Evolutionary conservation across 2,888 invertebrate species (phyloP).

Genomic region (Petrolisthes manimaculis): DNA sequence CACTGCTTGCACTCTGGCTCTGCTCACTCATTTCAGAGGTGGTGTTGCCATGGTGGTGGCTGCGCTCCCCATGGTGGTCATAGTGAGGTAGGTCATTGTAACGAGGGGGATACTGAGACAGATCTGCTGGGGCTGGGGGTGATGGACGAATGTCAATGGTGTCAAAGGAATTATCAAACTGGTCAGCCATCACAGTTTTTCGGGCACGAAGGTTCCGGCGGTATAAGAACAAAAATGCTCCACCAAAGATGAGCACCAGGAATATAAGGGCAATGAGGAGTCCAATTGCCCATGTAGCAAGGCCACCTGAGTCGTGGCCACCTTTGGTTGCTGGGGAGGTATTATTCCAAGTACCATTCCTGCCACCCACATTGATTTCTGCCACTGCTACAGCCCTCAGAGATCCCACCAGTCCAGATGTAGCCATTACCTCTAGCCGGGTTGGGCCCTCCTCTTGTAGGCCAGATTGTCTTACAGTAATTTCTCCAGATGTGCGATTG

Average conservation of each 20-base stretch:
- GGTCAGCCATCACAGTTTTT: slow-evolving; percentile 74
- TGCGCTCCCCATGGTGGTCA: slow-evolving; percentile 66
- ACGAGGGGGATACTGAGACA: slow-evolving; percentile 84
- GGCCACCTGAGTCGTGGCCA: slow-evolving; percentile 74
- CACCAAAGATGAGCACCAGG: slow-evolving; percentile 84
- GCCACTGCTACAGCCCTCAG: slow-evolving; percentile 87
- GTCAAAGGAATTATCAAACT: slow-evolving; percentile 91
- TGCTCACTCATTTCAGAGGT: slow-evolving; percentile 94
- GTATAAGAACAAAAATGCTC: slow-evolving; percentile 86
- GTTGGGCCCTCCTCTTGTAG: slow-evolving; percentile 57
- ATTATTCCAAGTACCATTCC: slow-evolving; percentile 75
- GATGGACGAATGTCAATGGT: slow-evolving; percentile 80
- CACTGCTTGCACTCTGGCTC: slow-evolving; percentile 95
- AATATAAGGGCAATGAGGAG: slow-evolving; percentile 85
- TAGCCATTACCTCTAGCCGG: slow-evolving; percentile 78
- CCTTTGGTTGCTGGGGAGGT: slow-evolving; percentile 75
- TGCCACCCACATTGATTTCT: slow-evolving; percentile 80
- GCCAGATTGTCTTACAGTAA: slow-evolving; percentile 81
- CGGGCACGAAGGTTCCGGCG: slow-evolving; percentile 81
- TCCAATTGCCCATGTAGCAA: slow-evolving; percentile 91
- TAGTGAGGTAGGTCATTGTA: slow-evolving; percentile 92
- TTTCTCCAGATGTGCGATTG: slow-evolving; percentile 85
- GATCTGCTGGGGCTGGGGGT: slow-evolving; percentile 67
- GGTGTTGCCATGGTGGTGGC: slow-evolving; percentile 71
- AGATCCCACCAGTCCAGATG: slow-evolving; percentile 89